A percentile compares a stretch with the other conserved stretches of the same genome.
Conservation (phyloP, 2,113 vertebrate species). For the Oryzias celebensis region DNA sequence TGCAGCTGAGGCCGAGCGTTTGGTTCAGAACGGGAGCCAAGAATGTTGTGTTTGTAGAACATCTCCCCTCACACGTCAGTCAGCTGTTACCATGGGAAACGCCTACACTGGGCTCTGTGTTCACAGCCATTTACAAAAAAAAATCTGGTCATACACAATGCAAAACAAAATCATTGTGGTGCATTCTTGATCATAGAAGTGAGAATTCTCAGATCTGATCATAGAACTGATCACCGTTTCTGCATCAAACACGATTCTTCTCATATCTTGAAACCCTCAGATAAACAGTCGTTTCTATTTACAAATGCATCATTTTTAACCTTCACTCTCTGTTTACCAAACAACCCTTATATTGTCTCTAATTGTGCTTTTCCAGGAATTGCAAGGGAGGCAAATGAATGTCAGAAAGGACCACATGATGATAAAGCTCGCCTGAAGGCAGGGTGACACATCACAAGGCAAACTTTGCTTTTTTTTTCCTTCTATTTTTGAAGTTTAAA, state of each 20-base stretch:
- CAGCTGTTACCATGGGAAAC: constrained; percentile 7
- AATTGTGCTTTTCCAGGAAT: too few relatives aligned
- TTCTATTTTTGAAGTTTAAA: too few relatives aligned
- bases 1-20: constrained; percentile 4
- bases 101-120: not conserved
- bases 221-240: too few relatives aligned
- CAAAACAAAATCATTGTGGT: not conserved
- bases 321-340: too few relatives aligned
- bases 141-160: not conserved
- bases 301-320: not conserved
- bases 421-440: too few relatives aligned
- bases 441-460: too few relatives aligned
- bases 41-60: not conserved
- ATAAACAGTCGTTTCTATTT: not conserved
- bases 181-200: not conserved
- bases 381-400: too few relatives aligned
- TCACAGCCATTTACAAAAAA: not conserved
- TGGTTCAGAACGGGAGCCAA: not conserved
- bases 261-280: not conserved
- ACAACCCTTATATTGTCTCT: too few relatives aligned
- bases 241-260: too few relatives aligned
- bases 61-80: constrained; percentile 18
- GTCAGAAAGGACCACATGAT: too few relatives aligned
- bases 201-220: too few relatives aligned
- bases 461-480: too few relatives aligned